These are phyloP conservation scores for Panthera tigris DNA, from an alignment of 2,113 vertebrate species.

Conservation along the genomic window DNA sequence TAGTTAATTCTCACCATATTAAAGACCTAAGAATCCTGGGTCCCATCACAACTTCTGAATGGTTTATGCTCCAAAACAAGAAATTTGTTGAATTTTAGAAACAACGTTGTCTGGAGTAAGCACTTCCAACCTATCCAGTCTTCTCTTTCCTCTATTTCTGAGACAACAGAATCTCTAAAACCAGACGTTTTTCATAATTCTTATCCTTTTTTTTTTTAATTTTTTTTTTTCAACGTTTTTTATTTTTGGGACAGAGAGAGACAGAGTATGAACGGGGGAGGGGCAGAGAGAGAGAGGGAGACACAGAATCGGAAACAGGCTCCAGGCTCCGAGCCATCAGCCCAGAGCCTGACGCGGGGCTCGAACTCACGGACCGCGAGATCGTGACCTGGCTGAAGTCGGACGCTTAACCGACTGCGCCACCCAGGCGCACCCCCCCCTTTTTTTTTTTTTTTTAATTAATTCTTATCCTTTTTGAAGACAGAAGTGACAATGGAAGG, in stretches of 20 bases:
- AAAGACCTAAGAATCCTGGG: neutral
- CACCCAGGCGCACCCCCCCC: no score
- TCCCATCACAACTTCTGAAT: neutral
- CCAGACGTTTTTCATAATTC: neutral
- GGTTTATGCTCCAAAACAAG: neutral
- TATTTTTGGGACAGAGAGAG: no score
- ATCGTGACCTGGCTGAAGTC: no score
- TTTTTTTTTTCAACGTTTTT: no score
- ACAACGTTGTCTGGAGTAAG: neutral
- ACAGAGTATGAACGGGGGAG: no score
- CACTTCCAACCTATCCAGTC: neutral
- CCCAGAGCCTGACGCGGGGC: no score
- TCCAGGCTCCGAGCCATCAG: no score
- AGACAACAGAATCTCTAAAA: neutral
- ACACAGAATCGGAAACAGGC: no score
- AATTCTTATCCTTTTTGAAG: neutral
- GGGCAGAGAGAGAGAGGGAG: no score
- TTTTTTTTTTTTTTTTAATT: no score
- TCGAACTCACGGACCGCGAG: no score
- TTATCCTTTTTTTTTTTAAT: neutral
- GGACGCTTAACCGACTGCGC: no score
- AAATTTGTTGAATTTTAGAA: neutral
- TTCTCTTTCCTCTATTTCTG: conserved; percentile 25
- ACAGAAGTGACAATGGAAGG: neutral
- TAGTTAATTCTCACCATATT: conserved; percentile 21